A percentile compares a stretch with the other conserved stretches of the same genome.
These are phyloP conservation scores for Andrena praecox DNA, from an alignment of 2,888 invertebrate genomes.

Conservation along the genomic window DNA sequence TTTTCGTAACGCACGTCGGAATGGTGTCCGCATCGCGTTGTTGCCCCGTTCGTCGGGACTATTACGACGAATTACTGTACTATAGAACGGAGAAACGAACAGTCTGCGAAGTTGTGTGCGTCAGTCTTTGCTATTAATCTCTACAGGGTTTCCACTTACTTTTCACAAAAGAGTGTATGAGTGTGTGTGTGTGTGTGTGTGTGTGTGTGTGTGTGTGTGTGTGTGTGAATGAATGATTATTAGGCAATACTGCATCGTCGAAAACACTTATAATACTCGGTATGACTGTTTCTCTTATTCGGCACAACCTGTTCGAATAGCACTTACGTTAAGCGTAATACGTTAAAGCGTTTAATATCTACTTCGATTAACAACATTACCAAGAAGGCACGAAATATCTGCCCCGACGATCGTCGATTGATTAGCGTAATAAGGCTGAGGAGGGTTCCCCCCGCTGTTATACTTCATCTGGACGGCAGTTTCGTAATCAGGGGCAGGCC, in stretches of 20 bases:
- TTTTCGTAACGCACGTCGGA: too few species aligned
- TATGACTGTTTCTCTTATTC: slow-evolving; percentile 2
- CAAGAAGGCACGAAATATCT: slow-evolving; percentile 81
- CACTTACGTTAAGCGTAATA: neutral
- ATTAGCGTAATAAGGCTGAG: slow-evolving; percentile 83
- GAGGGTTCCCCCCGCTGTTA: slow-evolving; percentile 78
- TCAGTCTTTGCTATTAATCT: slow-evolving; percentile 64
- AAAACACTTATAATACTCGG: slow-evolving; percentile 22
- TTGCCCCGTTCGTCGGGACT: too few species aligned
- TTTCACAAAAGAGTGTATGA: neutral
- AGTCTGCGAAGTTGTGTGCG: slow-evolving; percentile 48
- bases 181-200: neutral
- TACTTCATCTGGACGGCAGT: slow-evolving; percentile 96
- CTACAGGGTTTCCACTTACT: slow-evolving; percentile 32
- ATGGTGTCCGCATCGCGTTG: too few species aligned
- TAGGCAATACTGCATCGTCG: slow-evolving; percentile 43
- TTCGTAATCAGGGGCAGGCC: slow-evolving; percentile 98
- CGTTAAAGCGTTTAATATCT: slow-evolving; percentile 74
- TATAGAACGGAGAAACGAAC: slow-evolving; percentile 4
- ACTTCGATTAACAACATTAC: slow-evolving; percentile 80
- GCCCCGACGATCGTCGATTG: slow-evolving; percentile 82
- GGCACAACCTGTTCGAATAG: slow-evolving; percentile 1
- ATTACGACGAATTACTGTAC: neutral
- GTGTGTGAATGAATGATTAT: slow-evolving; percentile 11
- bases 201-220: neutral